phyloP scores from a whole-genome alignment of 1,140 invertebrate genomes.

The Eriocheir sinensis region DNA sequence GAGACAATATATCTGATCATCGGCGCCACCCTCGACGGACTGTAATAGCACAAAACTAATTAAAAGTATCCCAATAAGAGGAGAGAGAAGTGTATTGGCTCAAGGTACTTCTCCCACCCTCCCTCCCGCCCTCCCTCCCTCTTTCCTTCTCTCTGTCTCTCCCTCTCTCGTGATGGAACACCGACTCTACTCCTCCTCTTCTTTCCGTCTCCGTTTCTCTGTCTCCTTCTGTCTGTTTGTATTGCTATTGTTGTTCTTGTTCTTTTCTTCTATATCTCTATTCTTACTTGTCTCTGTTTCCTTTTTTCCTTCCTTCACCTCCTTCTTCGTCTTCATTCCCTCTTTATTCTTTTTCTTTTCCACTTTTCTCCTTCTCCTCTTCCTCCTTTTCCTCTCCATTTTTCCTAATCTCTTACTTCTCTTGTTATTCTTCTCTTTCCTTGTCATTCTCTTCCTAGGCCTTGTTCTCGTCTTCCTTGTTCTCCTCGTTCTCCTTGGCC shows the following conservation, averaged over 20 bases:
- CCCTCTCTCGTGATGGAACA: too few relatives aligned
- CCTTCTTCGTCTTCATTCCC: background rate
- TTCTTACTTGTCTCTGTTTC: background rate
- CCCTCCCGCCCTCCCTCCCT: background rate
- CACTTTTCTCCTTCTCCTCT: background rate
- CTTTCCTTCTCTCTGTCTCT: background rate
- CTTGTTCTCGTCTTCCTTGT: background rate
- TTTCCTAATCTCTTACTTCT: background rate
- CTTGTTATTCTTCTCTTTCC: background rate
- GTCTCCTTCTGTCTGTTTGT: background rate
- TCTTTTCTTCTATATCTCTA: background rate
- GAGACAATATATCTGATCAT: constrained; percentile 49
- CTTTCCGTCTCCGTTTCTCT: background rate
- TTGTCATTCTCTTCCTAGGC: too few relatives aligned
- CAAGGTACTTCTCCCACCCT: background rate
- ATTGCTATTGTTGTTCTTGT: background rate
- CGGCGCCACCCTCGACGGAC: background rate
- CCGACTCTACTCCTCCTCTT: background rate
- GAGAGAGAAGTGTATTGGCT: background rate
- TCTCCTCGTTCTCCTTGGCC: background rate
- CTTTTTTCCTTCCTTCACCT: background rate
- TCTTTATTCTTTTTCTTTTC: background rate
- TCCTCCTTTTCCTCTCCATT: background rate
- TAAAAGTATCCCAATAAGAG: constrained; percentile 55
- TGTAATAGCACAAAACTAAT: constrained; percentile 49